Evolutionary conservation across 2,113 vertebrate species (phyloP).

Genomic region (Epinephelus lanceolatus): DNA sequence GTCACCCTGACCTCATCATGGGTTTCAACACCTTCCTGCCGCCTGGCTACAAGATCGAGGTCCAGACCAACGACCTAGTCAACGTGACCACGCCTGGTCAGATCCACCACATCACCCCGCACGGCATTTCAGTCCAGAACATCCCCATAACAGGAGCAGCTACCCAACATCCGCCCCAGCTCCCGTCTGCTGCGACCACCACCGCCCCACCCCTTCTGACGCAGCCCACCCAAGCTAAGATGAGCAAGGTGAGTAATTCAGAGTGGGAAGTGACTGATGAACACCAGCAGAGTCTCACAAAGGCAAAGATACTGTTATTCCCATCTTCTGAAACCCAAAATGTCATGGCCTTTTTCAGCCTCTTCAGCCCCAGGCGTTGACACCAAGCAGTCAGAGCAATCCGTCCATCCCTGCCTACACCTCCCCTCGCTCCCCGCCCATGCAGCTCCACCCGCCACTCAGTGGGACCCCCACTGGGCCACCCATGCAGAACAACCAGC

Average conservation of each 20-base stretch:
- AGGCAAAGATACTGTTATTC: no score
- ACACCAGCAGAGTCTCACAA: no score
- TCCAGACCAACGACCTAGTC: conserved; percentile 97
- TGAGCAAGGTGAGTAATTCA: conserved; percentile 89
- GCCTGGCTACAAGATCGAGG: conserved; percentile 98
- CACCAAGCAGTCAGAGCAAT: conserved; percentile 92
- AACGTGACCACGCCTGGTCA: conserved; percentile 97
- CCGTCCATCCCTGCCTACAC: conserved; percentile 92
- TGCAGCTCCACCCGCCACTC: conserved; percentile 87
- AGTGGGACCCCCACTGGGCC: conserved; percentile 93
- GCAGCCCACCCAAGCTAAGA: conserved; percentile 92
- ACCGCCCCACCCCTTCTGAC: conserved; percentile 88
- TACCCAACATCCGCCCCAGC: conserved; percentile 70
- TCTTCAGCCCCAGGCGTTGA: conserved; percentile 90
- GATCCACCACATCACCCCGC: conserved; percentile 97
- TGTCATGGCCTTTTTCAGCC: conserved; percentile 79
- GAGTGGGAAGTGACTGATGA: no score
- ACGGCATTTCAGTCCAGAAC: conserved; percentile 94
- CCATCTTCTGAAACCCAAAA: background rate
- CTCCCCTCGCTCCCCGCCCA: conserved; percentile 93
- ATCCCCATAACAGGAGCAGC: conserved; percentile 74
- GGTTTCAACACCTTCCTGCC: conserved; percentile 99
- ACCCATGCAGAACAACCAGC: conserved; percentile 97
- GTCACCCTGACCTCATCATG: conserved; percentile 99
- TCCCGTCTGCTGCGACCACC: conserved; percentile 72